Evolutionary conservation across 2,888 invertebrate species (phyloP), one percentile per base, ranked within the genome.

Genomic region (Lottia gigantea): DNA sequence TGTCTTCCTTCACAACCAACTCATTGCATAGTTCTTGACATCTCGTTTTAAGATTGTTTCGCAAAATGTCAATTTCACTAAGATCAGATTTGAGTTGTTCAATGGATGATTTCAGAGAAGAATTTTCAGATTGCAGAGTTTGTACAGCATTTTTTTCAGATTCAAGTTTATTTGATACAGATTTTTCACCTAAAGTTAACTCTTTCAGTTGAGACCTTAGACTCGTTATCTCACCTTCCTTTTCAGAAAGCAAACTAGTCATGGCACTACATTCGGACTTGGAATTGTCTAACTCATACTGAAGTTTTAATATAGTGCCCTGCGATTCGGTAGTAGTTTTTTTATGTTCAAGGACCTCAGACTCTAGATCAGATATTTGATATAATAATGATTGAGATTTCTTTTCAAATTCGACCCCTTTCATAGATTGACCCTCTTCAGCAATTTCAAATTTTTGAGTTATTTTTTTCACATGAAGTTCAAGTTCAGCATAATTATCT

Each of bases 391-490:
- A 80, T 65, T 82, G 78, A 6, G 80, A 74, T 71, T 82, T 84
- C 15, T 73, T 69, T 62, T 83, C 80, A 72, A 77, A 79, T 66
- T 79, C 88, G 86, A 94, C 93, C 0, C 79, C 80, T 72, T 81
- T 80, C 15, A 73, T 71, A 55, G 74, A 76, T 71, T 80, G 76
- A 19, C 78, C 76, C 63, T 83, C 80, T 40, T 72, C 73, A 31
- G 80, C 64, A 46, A 80, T 64, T 92, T 92, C 73, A 91, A 91
- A 78, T 92, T 90, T 85, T 92, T 92, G 81, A 92, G 91, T 85
- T 65, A 76, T 71, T 65, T 80, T 76, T 70, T 80, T 79, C 19
- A 79, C 70, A 55, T 78, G 71, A 15, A 81, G 72, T 47, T 80
- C 75, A 65, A 71, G 69, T 46, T 74, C 73, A 66, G 31, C 26